Percentiles rank a stretch among this genome's conserved stretches.
These are phyloP conservation scores for Synchiropus splendidus DNA, from an alignment of 2,113 vertebrate species.

Conservation along the genomic window DNA sequence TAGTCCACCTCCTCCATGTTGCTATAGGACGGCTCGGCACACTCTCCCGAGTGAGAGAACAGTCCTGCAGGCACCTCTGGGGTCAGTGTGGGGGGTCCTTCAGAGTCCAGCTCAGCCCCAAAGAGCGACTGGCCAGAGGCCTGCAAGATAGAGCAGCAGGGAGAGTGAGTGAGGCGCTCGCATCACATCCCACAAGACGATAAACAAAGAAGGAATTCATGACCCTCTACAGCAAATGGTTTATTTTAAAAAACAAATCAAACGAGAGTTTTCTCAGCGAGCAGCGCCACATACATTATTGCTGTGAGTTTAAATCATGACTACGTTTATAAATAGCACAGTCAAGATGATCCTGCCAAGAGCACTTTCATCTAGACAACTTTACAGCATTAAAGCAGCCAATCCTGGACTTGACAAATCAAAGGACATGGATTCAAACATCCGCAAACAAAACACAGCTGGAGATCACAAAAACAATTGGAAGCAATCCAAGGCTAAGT, in stretches of 20 bases:
- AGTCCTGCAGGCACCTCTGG: constrained; percentile 74
- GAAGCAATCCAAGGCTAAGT: no score
- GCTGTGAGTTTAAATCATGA: constrained; percentile 5
- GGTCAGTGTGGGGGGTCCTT: constrained; percentile 74
- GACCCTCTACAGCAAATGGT: no score
- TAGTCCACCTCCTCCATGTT: constrained; percentile 98
- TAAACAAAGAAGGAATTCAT: no score
- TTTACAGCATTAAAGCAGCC: no score
- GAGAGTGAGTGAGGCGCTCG: constrained; percentile 14
- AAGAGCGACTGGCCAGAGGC: constrained; percentile 79
- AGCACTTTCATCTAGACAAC: no score
- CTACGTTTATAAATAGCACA: not conserved
- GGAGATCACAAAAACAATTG: no score
- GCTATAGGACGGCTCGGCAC: constrained; percentile 82
- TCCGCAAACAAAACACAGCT: no score
- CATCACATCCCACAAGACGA: not conserved
- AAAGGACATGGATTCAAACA: no score
- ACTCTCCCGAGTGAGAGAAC: constrained; percentile 73
- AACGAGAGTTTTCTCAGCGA: not conserved
- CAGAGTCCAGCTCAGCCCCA: constrained; percentile 74
- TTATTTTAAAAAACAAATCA: no score
- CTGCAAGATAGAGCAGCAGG: constrained; percentile 81
- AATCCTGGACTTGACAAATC: no score
- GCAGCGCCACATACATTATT: constrained; percentile 51
- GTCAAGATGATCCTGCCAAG: no score